Conservation (phyloP, 37 sponge, comb jelly and placozoan genomes). For the Mnemiopsis leidyi region DNA sequence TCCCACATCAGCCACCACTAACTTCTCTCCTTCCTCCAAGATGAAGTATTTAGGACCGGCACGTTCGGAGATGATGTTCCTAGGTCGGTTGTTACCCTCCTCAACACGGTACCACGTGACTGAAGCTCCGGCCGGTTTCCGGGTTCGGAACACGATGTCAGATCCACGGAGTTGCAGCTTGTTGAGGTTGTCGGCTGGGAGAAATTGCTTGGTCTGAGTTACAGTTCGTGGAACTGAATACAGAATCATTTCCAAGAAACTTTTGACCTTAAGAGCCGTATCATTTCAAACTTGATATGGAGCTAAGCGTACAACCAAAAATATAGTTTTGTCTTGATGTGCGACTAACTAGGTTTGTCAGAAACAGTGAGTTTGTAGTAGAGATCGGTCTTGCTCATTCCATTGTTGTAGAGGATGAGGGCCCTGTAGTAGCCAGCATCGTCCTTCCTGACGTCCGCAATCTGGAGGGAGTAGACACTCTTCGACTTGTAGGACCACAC, state of each 20-base stretch:
- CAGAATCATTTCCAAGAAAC: not conserved
- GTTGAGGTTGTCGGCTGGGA: slow-evolving; percentile 8
- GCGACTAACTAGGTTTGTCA: not conserved
- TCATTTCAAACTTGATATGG: not conserved
- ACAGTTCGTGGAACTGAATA: no score
- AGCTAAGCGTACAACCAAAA: no score
- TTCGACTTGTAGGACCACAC: slow-evolving; percentile 36
- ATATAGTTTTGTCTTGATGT: no score
- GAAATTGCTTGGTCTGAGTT: no score
- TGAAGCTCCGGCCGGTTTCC: not conserved
- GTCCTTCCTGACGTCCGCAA: not conserved
- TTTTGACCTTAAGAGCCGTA: not conserved
- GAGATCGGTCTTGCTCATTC: slow-evolving; percentile 40
- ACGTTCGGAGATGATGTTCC: not conserved
- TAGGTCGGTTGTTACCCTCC: not conserved
- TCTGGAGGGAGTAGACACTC: slow-evolving; percentile 44
- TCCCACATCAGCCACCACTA: slow-evolving; percentile 25
- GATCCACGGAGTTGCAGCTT: slow-evolving; percentile 3
- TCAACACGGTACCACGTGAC: slow-evolving; percentile 8
- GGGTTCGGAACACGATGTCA: slow-evolving; percentile 33
- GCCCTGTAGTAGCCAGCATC: slow-evolving; percentile 13
- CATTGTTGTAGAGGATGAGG: slow-evolving; percentile 18
- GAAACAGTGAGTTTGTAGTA: slow-evolving; percentile 25
- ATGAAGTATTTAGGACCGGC: slow-evolving; percentile 25
- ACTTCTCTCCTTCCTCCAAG: not conserved